Evolutionary conservation across 2,888 invertebrate species (phyloP), one percentile per base, ranked within the genome.

Genomic region (Hydrotaea diabolus): DNA sequence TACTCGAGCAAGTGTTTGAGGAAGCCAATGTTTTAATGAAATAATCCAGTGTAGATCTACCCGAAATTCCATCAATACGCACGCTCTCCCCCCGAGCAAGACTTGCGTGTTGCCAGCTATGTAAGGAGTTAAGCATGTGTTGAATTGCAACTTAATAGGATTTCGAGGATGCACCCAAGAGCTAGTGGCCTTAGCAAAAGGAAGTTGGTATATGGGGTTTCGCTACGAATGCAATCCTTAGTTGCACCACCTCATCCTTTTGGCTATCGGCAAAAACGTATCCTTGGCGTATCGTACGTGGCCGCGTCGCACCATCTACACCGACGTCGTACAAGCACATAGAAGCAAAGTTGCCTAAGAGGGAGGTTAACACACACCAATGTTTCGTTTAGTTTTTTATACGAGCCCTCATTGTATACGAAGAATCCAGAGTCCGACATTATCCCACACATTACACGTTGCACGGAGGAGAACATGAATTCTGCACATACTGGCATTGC

Each of bases 141-240:
- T 64, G 71, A 75, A 31, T 49, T 46, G 77, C 79, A 89, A 87
- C 85, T 88, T 89, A 89, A 89, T 88, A 86, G 86, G 88, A 88
- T 88, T 89, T 86, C 80, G 11, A 23, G 17, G 21, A 59, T 46
- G 59, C 43, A 59, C 43, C 36, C 36, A n/a, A 43, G n/a, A 43
- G 59, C 21, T 59, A 0, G 43, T 36, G 49, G 49, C n/a, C 49
- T 49, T 49, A 7, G 3, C 31, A 31, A 2, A 31, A 31, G 31
- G 31, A 31, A 7, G 7, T 31, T 2, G 31, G 7, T 7, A 31
- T n/a, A n/a, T n/a, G n/a, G n/a, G n/a, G n/a, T n/a, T n/a, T n/a
- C n/a, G n/a, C n/a, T n/a, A n/a, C n/a, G n/a, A n/a, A n/a, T n/a
- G n/a, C n/a, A n/a, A n/a, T n/a, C n/a, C n/a, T n/a, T n/a, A n/a